Evolutionary conservation across 2,797 vertebrate genomes (phyloP).

Genomic region (Bradypodion ventrale): DNA sequence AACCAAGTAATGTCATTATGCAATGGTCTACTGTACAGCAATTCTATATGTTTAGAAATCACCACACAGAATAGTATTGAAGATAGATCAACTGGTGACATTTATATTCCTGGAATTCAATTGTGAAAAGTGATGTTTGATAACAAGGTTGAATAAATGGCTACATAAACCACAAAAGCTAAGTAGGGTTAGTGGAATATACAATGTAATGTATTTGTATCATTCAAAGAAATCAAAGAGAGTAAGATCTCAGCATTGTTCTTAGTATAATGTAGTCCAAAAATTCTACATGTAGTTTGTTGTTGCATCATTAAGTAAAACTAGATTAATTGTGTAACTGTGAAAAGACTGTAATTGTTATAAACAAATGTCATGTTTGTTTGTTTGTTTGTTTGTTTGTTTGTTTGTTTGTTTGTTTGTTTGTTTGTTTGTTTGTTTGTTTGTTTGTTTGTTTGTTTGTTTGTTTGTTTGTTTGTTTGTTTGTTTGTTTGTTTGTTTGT

Average conservation of each 20-base stretch:
- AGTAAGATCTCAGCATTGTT: slow-evolving; percentile 40
- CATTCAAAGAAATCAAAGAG: slow-evolving; percentile 45
- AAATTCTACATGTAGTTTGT: slow-evolving; percentile 25
- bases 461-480: too few species aligned
- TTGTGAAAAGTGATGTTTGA: slow-evolving; percentile 7
- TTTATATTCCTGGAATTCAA: background rate
- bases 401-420: too few species aligned
- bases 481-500: too few species aligned
- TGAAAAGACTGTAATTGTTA: slow-evolving; percentile 46
- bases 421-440: too few species aligned
- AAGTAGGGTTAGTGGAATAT: slow-evolving; percentile 25
- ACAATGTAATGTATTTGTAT: slow-evolving; percentile 40
- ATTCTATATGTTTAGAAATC: slow-evolving; percentile 24
- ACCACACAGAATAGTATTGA: slow-evolving; percentile 23
- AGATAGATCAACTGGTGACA: background rate
- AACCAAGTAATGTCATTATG: too few species aligned
- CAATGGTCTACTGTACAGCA: too few species aligned
- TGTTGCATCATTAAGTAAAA: slow-evolving; percentile 42
- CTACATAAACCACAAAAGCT: background rate
- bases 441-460: too few species aligned
- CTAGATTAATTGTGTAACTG: slow-evolving; percentile 43
- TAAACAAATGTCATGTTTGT: slow-evolving; percentile 49
- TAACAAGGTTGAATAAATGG: slow-evolving; percentile 40
- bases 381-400: too few species aligned
- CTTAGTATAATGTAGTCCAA: slow-evolving; percentile 45